Base-by-base conservation (phyloP, 2,113 vertebrate genomes). In the Leiothrix lutea region DNA sequence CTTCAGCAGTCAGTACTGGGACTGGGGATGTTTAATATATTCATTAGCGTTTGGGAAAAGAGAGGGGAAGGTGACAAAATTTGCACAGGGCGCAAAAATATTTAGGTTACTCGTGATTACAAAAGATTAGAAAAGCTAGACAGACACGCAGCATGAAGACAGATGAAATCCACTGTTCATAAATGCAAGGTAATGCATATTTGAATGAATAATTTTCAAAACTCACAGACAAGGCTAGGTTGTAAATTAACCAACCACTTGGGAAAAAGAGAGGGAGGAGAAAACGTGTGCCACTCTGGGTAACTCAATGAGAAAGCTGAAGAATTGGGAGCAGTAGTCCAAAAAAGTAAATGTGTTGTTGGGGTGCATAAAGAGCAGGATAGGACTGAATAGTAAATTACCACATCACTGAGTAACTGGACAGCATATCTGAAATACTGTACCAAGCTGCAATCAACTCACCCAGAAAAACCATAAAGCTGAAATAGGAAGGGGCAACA, bases 131-230 rank as follows among this genome's bases (percentile, higher is more conserved):
- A 94, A 94, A 96, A 93, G 84, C 72, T 78, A 74, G 96, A 80
- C 93, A 93, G 90, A 96, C 79, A 88, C 8, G 3, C 92, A 94
- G 93, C 90, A 65, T 69, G 88, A 94, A 94, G 92, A 93, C 79
- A 86, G 88, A 96, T 92, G 75, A 96, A 97, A 97, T 91, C 65
- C 82, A 84, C 86, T 93, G 82, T 84, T 96, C 94, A 84, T 80
- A 95, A 95, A 86, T 57, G 94, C 86, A 96, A 96, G 92, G 83
- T 91, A 96, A 94, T 95, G 90, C 80, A 84, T 86, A 94, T 96
- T 96, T 96, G 92, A 96, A 96, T 94, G 88, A 92, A 45, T 92
- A 95, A 95, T 96, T 96, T 86, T 90, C 88, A 91, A 86, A 95
- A 96, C 88, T 90, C 88, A 88, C 92, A 72, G 86, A 78, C 65